phyloP scores from a whole-genome alignment of 2,888 invertebrate genomes.

The Antheraea assamensis region DNA sequence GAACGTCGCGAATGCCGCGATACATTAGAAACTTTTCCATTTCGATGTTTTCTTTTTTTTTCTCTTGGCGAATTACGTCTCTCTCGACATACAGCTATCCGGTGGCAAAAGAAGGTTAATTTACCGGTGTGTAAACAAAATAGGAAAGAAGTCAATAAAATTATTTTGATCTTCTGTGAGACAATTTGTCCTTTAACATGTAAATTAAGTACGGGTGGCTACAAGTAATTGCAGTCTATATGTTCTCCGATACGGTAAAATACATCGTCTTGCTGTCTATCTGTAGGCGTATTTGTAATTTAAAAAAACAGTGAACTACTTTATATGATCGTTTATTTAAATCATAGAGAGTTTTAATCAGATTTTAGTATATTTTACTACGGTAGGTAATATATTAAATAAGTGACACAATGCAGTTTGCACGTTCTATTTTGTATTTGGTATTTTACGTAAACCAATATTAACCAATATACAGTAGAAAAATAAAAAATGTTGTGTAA shows the following conservation, averaged over 20 bases:
- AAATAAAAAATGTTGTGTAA: too few relatives aligned
- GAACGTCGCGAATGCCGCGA: constrained; percentile 44
- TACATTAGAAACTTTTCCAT: constrained; percentile 55
- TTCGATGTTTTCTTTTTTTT: constrained; percentile 42
- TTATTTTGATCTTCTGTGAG: constrained; percentile 7
- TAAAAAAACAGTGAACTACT: too few relatives aligned
- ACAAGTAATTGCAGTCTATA: not conserved
- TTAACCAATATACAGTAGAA: too few relatives aligned
- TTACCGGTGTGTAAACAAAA: constrained; percentile 10
- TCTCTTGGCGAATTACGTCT: constrained; percentile 36
- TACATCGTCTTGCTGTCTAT: not conserved
- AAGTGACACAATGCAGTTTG: too few relatives aligned
- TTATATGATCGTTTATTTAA: too few relatives aligned
- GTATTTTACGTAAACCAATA: too few relatives aligned
- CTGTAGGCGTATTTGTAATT: too few relatives aligned
- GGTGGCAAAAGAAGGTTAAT: constrained; percentile 8
- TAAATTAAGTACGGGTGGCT: not conserved
- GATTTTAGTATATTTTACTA: too few relatives aligned
- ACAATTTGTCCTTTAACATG: not conserved
- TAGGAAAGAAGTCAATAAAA: constrained; percentile 2
- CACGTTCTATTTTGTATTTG: too few relatives aligned
- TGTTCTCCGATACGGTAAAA: not conserved
- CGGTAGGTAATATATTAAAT: too few relatives aligned
- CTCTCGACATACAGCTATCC: constrained; percentile 14
- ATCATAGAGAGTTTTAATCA: too few relatives aligned